Conservation (phyloP, 1,140 invertebrate genomes). For the Calosoma granatense region DNA sequence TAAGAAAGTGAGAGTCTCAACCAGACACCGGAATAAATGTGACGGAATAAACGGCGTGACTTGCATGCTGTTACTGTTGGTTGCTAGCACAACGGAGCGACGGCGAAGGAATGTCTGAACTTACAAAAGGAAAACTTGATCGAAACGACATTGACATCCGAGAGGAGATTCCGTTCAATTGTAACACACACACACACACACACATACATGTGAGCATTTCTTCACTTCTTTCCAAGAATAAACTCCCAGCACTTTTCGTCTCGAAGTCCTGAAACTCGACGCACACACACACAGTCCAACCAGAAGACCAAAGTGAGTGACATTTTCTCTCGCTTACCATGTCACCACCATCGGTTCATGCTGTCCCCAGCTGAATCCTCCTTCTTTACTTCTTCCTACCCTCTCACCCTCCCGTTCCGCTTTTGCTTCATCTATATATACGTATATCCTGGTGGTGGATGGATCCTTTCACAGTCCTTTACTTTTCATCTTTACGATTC, state of each 20-base stretch:
- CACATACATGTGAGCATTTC: background rate
- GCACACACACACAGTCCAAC: too few species aligned
- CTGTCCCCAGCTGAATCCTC: background rate
- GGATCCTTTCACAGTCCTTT: background rate
- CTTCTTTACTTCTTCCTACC: background rate
- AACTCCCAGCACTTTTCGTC: background rate
- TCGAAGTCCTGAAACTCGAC: too few species aligned
- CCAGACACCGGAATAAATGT: background rate
- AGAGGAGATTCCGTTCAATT: background rate
- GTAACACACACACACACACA: background rate
- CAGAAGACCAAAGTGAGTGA: background rate
- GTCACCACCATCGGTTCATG: background rate
- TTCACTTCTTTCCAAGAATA: background rate
- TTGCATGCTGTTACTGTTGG: background rate
- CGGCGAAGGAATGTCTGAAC: background rate
- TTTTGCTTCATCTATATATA: too few species aligned
- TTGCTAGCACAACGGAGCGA: conserved; percentile 17
- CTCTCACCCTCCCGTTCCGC: background rate
- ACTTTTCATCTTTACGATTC: background rate
- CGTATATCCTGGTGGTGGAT: background rate
- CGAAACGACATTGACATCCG: background rate
- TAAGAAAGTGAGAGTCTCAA: background rate
- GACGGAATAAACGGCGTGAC: conserved; percentile 5
- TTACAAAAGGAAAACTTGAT: background rate
- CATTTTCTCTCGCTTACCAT: background rate